Percentiles rank a stretch among this genome's conserved stretches.
phyloP scores from a whole-genome alignment of 2,113 vertebrate genomes.

The Porphyrio hochstetteri region DNA sequence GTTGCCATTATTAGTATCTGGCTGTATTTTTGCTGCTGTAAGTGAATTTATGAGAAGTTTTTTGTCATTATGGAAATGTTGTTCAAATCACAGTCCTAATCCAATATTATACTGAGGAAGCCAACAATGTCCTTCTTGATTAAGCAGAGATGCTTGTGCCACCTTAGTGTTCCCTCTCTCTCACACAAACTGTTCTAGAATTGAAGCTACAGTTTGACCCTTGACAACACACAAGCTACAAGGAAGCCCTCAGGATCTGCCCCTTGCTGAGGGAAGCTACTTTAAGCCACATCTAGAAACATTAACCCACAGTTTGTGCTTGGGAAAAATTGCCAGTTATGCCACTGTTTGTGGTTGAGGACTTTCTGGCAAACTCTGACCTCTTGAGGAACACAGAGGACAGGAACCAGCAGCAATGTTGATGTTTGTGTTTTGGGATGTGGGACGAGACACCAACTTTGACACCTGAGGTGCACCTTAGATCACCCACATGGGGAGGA shows the following conservation, averaged over 20 bases:
- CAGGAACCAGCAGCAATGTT: background rate
- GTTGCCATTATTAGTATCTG: background rate
- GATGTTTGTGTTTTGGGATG: background rate
- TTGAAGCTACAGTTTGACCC: background rate
- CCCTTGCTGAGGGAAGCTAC: background rate
- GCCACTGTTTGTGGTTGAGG: background rate
- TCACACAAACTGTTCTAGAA: background rate
- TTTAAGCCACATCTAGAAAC: background rate
- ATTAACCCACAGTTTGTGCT: background rate
- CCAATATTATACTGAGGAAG: background rate
- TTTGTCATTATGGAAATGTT: background rate
- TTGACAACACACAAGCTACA: background rate
- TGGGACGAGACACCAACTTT: background rate
- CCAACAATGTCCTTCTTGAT: background rate
- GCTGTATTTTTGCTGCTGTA: background rate
- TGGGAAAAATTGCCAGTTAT: background rate
- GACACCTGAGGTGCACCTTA: too few species aligned
- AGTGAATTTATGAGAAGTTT: background rate
- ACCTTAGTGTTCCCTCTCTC: background rate
- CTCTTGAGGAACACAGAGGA: background rate
- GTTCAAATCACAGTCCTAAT: background rate
- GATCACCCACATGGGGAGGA: fast-evolving
- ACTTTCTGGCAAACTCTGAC: background rate
- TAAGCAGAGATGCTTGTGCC: background rate
- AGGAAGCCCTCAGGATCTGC: background rate